Evolutionary conservation across 1,140 invertebrate genomes (phyloP).

Genomic region (Andricus grossulariae): DNA sequence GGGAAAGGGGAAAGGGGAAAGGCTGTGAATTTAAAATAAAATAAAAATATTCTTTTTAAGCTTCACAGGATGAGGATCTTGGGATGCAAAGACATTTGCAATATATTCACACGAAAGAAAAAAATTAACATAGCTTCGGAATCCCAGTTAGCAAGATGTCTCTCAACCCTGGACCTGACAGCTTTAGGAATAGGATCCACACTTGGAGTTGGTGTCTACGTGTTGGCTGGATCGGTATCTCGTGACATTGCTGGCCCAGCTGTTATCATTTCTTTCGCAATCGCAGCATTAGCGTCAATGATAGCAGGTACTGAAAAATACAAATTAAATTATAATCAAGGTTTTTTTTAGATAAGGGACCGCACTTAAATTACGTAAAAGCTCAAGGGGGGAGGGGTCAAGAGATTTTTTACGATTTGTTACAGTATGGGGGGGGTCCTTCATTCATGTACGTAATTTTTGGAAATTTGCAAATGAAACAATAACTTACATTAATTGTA

Average conservation of each 20-base stretch:
- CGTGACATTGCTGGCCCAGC: constrained; percentile 87
- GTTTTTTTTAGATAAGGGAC: neutral
- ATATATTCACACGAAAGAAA: constrained; percentile 60
- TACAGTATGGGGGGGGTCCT: too few species aligned
- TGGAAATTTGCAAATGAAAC: too few species aligned
- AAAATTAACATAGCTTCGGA: constrained; percentile 28
- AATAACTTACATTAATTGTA: too few species aligned
- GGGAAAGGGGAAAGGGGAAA: too few species aligned
- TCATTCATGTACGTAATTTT: too few species aligned
- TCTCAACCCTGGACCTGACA: constrained; percentile 86
- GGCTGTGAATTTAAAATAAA: too few species aligned
- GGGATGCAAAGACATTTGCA: constrained; percentile 6
- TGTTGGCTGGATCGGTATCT: constrained; percentile 90
- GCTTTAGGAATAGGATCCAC: constrained; percentile 90
- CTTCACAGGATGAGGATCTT: constrained; percentile 45
- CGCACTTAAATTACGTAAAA: too few species aligned
- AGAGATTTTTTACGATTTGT: too few species aligned
- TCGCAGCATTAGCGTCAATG: constrained; percentile 90
- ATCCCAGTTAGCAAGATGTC: constrained; percentile 80
- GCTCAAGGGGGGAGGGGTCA: too few species aligned
- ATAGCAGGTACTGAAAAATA: constrained; percentile 81
- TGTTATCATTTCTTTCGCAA: constrained; percentile 88
- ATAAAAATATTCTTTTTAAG: constrained; percentile 38
- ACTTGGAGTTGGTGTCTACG: constrained; percentile 92
- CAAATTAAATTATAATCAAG: neutral